Base-by-base conservation (phyloP, 1,140 invertebrate genomes). In the Drosophila bipectinata region DNA sequence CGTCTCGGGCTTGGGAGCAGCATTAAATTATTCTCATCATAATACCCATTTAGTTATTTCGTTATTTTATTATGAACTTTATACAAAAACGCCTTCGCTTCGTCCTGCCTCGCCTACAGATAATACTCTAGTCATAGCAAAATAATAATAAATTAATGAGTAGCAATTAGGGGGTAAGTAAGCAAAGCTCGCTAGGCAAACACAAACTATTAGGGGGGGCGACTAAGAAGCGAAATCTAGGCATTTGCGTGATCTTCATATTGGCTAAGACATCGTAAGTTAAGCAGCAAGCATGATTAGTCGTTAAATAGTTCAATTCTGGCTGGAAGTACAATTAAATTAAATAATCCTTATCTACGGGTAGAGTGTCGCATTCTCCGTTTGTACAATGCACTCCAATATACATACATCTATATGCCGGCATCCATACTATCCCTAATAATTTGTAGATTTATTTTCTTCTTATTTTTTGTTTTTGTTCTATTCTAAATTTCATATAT, bases 81-180 rank as follows among this genome's bases (percentile, higher is more conserved):
- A 64, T 87, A 87, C 83, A 87, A 78, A 62, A 68, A 34, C 55
- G 21, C 21, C 21, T 21, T 21, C 21, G 21, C 21, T 52, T 69
- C 55, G 41, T 63, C 30, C 26, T 28, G 53, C 71, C 48, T 55
- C 64, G 41, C 57, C 47, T 63, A 57, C 52, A 69, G 63, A 57
- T 58, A 73, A 88, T 85, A 88, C 79, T 72, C 72, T 74, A 74
- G 48, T 72, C 44, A 71, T 73, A 77, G 66, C 68, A 79, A 79
- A 72, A 88, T 44, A 77, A 82, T 66, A 87, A 89, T 89, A 88
- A 88, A 68, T 84, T 76, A 88, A 72, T 85, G 72, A 85, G 67
- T 84, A 64, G 67, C 74, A 74, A 59, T 69, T 69, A 69, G 52
- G 15, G 53, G 66, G 64, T 79, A 88, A 78, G 64, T 79, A 88